Evolutionary conservation across 1,140 invertebrate species (phyloP).

Genomic region (Hylyphantes graminicola): DNA sequence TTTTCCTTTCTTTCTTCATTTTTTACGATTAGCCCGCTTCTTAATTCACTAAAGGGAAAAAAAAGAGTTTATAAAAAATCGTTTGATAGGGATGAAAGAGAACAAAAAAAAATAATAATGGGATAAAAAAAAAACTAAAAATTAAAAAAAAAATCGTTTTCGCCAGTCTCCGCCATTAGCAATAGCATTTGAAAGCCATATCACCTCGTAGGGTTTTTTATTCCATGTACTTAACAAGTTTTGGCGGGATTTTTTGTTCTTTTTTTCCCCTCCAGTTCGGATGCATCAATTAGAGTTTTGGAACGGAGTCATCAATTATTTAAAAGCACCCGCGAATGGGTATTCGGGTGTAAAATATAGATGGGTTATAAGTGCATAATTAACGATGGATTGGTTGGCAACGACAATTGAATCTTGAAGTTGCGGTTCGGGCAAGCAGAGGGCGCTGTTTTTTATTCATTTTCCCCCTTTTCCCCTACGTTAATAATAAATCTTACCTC

Average conservation of each 20-base stretch:
- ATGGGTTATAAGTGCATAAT: constrained; percentile 60
- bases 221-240: constrained; percentile 58
- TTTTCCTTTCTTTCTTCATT: constrained; percentile 44
- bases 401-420: constrained; percentile 59
- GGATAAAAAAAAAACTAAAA: background rate
- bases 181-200: constrained; percentile 42
- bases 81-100: constrained; percentile 9
- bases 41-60: constrained; percentile 54
- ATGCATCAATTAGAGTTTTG: constrained; percentile 50
- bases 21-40: constrained; percentile 59
- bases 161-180: constrained; percentile 42
- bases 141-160: constrained; percentile 52
- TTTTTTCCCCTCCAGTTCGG: constrained; percentile 27
- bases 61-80: constrained; percentile 14
- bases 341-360: constrained; percentile 60
- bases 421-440: constrained; percentile 43
- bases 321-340: constrained; percentile 55
- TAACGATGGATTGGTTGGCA: constrained; percentile 54
- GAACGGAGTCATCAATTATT: constrained; percentile 59
- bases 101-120: constrained; percentile 8
- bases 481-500: constrained; percentile 56
- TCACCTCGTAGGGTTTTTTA: constrained; percentile 49
- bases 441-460: constrained; percentile 37
- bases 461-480: background rate
- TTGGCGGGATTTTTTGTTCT: constrained; percentile 42